phyloP scores from a whole-genome alignment of 92 coral and sea anemone genomes.

The Zoanthus sociatus region DNA sequence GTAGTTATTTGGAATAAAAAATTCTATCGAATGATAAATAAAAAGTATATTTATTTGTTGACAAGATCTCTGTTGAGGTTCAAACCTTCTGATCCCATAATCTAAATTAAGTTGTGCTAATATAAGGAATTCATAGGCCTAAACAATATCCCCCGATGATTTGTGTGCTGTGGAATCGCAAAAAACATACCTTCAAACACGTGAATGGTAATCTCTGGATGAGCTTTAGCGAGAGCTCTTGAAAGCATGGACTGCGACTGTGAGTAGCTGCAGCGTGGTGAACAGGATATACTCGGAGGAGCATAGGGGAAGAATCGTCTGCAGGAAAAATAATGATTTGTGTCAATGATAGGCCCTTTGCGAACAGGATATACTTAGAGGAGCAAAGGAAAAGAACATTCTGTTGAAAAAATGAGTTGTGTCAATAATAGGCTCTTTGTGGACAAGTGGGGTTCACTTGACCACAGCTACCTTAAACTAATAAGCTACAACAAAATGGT shows the following conservation, averaged over 20 bases:
- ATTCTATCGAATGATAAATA: too few species aligned
- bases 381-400: slow-evolving; percentile 92
- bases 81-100: too few species aligned
- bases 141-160: too few species aligned
- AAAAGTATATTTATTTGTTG: too few species aligned
- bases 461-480: too few species aligned
- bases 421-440: neutral
- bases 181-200: slow-evolving; percentile 89
- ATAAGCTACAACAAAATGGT: too few species aligned
- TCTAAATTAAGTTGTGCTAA: too few species aligned
- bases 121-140: too few species aligned
- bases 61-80: too few species aligned
- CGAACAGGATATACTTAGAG: slow-evolving; percentile 89
- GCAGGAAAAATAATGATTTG: neutral
- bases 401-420: slow-evolving; percentile 44
- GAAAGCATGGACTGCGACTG: slow-evolving; percentile 89
- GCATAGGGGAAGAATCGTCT: slow-evolving; percentile 97
- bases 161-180: too few species aligned
- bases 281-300: slow-evolving; percentile 89
- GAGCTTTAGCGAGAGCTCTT: slow-evolving; percentile 86
- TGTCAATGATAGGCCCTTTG: neutral
- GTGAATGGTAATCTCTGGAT: slow-evolving; percentile 96
- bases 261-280: slow-evolving; percentile 90
- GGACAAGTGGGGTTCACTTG: slow-evolving; percentile 54
- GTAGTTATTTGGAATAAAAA: too few species aligned